phyloP scores from a whole-genome alignment of 2,797 vertebrate genomes.

The Microctenopoma stevenorrisi region DNA sequence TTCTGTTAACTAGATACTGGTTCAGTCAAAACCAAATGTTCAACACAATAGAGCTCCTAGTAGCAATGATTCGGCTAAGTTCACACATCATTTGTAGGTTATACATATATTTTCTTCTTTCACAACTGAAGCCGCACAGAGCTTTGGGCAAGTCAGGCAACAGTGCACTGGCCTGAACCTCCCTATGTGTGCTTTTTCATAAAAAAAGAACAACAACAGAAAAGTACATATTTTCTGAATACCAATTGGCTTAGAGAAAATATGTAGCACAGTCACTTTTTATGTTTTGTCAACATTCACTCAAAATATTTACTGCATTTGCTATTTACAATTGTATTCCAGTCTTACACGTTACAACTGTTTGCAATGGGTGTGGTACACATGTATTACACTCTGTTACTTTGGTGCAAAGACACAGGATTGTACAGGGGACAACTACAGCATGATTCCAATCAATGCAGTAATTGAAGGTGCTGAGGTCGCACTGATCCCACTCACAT shows the following conservation, averaged over 20 bases:
- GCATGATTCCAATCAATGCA: constrained; percentile 47
- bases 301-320: not conserved
- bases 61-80: no score
- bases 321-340: constrained; percentile 6
- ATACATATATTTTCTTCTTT: no score
- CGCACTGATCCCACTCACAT: constrained; percentile 35
- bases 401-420: constrained; percentile 16
- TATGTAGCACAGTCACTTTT: constrained; percentile 7
- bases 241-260: not conserved
- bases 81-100: no score
- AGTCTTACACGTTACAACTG: constrained; percentile 4
- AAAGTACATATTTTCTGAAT: constrained; percentile 14
- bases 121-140: no score
- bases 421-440: constrained; percentile 23
- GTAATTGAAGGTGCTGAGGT: constrained; percentile 36
- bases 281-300: not conserved
- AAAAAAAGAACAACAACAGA: constrained; percentile 12
- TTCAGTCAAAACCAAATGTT: no score
- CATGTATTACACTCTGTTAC: constrained; percentile 25
- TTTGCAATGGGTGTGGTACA: not conserved
- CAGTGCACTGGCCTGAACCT: not conserved
- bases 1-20: no score
- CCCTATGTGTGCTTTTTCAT: no score
- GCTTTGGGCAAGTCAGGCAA: not conserved
- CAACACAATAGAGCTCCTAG: no score